These are phyloP conservation scores for Pararge aegeria DNA, from an alignment of 1,140 invertebrate genomes.

Conservation along the genomic window DNA sequence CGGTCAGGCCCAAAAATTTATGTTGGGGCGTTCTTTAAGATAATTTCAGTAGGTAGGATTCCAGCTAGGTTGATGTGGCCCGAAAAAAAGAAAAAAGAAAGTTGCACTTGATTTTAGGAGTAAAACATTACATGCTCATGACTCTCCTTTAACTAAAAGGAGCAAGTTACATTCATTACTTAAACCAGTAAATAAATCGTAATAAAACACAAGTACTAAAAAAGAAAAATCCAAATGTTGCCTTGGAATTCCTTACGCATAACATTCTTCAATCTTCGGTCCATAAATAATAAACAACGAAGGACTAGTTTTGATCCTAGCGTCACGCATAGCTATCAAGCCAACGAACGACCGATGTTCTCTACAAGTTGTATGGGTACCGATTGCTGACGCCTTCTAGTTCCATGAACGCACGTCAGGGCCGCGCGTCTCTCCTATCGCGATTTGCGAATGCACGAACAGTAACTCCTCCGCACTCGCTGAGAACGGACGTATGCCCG, in stretches of 20 bases:
- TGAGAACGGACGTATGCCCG: conserved; percentile 48
- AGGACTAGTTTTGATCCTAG: conserved; percentile 50
- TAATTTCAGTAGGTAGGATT: too few species aligned
- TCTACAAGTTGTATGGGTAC: conserved; percentile 3
- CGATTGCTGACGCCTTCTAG: conserved; percentile 47
- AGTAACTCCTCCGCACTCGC: conserved; percentile 45
- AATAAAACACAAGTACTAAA: too few species aligned
- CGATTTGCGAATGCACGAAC: conserved; percentile 13
- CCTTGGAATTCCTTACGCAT: conserved; percentile 16
- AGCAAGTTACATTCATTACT: not conserved
- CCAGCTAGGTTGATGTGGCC: too few species aligned
- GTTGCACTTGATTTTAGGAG: too few species aligned
- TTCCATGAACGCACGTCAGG: conserved; percentile 46
- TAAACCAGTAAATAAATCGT: not conserved
- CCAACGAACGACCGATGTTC: conserved; percentile 22
- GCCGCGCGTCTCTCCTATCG: conserved; percentile 52
- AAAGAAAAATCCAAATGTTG: conserved; percentile 1
- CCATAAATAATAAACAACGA: conserved; percentile 34
- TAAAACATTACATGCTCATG: too few species aligned
- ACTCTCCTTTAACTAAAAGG: not conserved
- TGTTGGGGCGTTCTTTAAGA: too few species aligned
- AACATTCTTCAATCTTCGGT: conserved; percentile 20
- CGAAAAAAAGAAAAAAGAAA: too few species aligned
- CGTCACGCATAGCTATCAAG: conserved; percentile 27
- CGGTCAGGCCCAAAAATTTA: too few species aligned